Conservation (phyloP, 2,888 invertebrate genomes). For the Poecilobothrus nobilitatus region DNA sequence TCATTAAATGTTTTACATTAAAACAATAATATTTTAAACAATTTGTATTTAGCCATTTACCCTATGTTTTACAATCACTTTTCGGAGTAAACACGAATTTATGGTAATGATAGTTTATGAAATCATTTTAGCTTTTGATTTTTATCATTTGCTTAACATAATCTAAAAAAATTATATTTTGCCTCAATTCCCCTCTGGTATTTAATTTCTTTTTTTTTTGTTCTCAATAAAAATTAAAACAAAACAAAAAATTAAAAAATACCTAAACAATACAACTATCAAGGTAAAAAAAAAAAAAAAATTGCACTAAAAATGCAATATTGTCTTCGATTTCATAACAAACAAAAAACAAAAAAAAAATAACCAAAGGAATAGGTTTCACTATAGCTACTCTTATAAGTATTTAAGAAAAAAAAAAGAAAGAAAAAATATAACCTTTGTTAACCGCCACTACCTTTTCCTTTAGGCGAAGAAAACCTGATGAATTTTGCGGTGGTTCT, state of each 20-base stretch:
- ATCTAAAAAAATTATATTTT: too few relatives aligned
- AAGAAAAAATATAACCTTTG: background rate
- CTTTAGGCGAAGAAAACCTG: background rate
- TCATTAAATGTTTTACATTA: too few relatives aligned
- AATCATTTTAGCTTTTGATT: too few relatives aligned
- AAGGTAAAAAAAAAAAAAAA: slow-evolving; percentile 1
- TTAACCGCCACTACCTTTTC: slow-evolving; percentile 3
- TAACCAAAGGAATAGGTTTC: background rate
- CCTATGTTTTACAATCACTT: too few relatives aligned
- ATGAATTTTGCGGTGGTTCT: slow-evolving; percentile 6
- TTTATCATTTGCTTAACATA: too few relatives aligned
- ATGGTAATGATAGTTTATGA: too few relatives aligned
- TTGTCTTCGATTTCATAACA: background rate
- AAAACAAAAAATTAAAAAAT: background rate
- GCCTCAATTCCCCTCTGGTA: too few relatives aligned
- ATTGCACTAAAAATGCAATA: slow-evolving; percentile 6
- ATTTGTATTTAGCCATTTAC: too few relatives aligned
- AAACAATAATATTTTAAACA: too few relatives aligned
- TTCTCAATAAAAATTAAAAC: background rate
- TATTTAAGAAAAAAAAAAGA: background rate
- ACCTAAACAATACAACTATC: slow-evolving; percentile 4
- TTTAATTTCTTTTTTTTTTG: too few relatives aligned
- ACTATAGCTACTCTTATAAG: background rate
- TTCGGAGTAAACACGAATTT: too few relatives aligned
- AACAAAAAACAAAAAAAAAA: background rate